phyloP scores from a whole-genome alignment of 2,888 invertebrate genomes.

The Epirrhoe alternata region DNA sequence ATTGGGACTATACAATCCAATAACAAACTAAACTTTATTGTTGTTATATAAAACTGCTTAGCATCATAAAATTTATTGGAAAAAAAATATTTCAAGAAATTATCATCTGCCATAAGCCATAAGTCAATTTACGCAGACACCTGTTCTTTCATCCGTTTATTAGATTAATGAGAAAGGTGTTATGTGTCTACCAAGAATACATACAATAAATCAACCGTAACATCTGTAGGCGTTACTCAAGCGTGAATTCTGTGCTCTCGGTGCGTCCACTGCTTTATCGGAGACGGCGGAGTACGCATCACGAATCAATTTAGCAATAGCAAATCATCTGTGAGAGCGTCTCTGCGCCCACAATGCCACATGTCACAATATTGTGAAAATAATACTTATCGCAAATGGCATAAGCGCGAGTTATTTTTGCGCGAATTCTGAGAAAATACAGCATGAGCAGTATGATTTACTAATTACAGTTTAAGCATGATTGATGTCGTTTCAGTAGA shows the following conservation, averaged over 20 bases:
- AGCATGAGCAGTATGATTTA: conserved; percentile 18
- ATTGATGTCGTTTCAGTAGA: conserved; percentile 29
- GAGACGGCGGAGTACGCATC: conserved; percentile 44
- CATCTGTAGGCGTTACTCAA: conserved; percentile 26
- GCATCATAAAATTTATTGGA: neutral
- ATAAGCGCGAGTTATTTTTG: conserved; percentile 9
- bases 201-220: conserved; percentile 23
- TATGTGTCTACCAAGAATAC: conserved; percentile 21
- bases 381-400: conserved; percentile 17
- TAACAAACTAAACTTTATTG: neutral
- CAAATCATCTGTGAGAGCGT: conserved; percentile 36
- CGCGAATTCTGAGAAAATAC: conserved; percentile 29
- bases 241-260: conserved; percentile 32
- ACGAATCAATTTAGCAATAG: conserved; percentile 56
- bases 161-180: conserved; percentile 28
- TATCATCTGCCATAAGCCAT: conserved; percentile 6
- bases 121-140: conserved; percentile 26
- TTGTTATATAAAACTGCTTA: neutral
- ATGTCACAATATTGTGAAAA: conserved; percentile 26
- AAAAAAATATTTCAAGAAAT: neutral
- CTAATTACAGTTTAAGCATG: conserved; percentile 31
- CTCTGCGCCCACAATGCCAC: conserved; percentile 18
- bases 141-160: conserved; percentile 17
- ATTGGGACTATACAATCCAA: conserved; percentile 2
- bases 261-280: conserved; percentile 36